Evolutionary conservation across 2,888 invertebrate species (phyloP).

Genomic region (Eupithecia exiguata): DNA sequence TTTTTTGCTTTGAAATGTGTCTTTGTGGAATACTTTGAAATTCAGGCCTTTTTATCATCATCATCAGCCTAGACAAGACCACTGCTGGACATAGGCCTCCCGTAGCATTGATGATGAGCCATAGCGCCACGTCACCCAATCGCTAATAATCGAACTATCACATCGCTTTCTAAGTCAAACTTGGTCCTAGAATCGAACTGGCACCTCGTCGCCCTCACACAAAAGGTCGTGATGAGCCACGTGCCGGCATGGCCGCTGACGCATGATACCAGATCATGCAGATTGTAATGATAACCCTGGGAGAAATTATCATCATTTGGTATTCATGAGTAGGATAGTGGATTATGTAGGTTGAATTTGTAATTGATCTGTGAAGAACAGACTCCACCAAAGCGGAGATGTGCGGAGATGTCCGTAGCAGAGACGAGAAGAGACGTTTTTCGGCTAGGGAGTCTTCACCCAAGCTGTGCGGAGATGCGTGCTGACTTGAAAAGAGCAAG

Average conservation of each 20-base stretch:
- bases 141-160: neutral
- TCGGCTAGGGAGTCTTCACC: no score
- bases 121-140: neutral
- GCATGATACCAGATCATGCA: constrained; percentile 50
- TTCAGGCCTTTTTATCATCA: neutral
- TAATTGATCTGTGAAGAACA: neutral
- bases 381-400: no score
- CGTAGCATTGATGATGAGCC: no score
- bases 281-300: constrained; percentile 39
- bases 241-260: constrained; percentile 48
- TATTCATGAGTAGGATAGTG: constrained; percentile 22
- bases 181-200: constrained; percentile 4
- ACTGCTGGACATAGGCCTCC: no score
- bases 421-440: no score
- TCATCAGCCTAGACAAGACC: no score
- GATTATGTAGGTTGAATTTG: neutral
- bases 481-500: no score
- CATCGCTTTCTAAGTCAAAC: neutral
- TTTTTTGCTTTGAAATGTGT: neutral
- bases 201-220: constrained; percentile 43
- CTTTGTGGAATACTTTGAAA: neutral
- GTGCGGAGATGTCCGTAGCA: no score
- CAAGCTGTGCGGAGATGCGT: no score
- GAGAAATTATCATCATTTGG: constrained; percentile 29
- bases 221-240: constrained; percentile 69